phyloP scores from a whole-genome alignment of 2,888 invertebrate species.

The Pardosa pseudoannulata region DNA sequence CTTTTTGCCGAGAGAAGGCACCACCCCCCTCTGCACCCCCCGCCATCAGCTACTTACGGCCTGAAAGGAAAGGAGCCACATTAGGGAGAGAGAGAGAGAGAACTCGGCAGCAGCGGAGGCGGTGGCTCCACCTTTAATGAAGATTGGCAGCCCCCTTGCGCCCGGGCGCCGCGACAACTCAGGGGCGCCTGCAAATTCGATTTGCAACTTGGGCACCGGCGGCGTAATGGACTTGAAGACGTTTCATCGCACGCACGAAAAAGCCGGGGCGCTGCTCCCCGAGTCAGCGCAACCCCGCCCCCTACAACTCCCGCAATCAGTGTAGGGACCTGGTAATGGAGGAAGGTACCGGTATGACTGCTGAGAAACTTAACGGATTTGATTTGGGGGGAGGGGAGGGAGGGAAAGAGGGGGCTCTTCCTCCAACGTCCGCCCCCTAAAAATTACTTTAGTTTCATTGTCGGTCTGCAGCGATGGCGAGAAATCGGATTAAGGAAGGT shows the following conservation, averaged over 20 bases:
- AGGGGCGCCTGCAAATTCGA: constrained; percentile 66
- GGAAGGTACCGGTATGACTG: constrained; percentile 29
- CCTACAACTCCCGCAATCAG: constrained; percentile 60
- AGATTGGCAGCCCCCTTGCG: constrained; percentile 48
- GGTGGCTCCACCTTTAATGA: constrained; percentile 28
- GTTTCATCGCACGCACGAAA: constrained; percentile 72
- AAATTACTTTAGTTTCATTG: constrained; percentile 73
- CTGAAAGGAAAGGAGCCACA: constrained; percentile 65
- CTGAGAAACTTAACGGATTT: constrained; percentile 71
- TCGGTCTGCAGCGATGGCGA: constrained; percentile 64
- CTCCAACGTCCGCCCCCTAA: constrained; percentile 39
- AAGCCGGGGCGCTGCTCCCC: constrained; percentile 51
- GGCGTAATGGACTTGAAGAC: constrained; percentile 73
- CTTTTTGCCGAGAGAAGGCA: constrained; percentile 28
- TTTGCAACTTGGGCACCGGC: constrained; percentile 65
- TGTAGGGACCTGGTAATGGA: constrained; percentile 29
- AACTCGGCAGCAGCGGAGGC: background rate
- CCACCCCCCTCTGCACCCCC: background rate
- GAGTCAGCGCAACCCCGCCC: background rate
- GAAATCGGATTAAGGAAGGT: constrained; percentile 71
- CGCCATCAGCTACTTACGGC: constrained; percentile 58
- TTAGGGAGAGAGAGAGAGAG: constrained; percentile 36
- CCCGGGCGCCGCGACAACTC: constrained; percentile 43
- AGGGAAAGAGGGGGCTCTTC: background rate
- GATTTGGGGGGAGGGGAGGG: constrained; percentile 39